Evolutionary conservation across 2,797 vertebrate species (phyloP), one percentile per base, ranked within the genome.

Genomic region (Epinephelus malabaricus): DNA sequence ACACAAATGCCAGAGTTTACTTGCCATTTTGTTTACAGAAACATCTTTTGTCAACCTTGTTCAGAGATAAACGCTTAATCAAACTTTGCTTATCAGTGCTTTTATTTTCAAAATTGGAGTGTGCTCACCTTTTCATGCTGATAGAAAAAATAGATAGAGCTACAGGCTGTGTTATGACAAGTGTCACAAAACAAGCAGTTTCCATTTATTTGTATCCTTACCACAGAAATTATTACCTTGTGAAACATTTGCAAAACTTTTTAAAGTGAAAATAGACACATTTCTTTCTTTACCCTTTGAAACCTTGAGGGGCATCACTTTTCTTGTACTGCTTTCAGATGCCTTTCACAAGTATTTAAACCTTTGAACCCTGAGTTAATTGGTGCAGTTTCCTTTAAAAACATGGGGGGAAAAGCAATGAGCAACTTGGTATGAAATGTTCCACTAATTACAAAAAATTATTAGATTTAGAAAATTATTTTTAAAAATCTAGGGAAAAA

Each of bases 1-100:
- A 71, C 65, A 82, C 68, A 50, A 46, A 50, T 8, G 54, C 47
- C n/a, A 53, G 15, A 40, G 62, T 66, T 54, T 64, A 21, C n/a
- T 47, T 45, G 49, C n/a, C 5, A 17, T 58, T 25, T 50, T 11
- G 6, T 21, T 40, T n/a, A 18, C 58, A 53, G 65, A 61, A 21
- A 55, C 38, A 19, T 50, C 25, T 25, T 69, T 56, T 14, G 40
- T 4, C 4, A 56, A 6, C n/a, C 18, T 60, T 66, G 5, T 66
- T 50, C 14, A 8, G 54, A 43, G 8, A 27, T 59, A 2, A 14
- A 13, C 15, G n/a, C 43, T 34, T n/a, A 7, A 13, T 66, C 27
- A 74, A 50, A 66, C 47, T 43, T 23, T 9, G 6, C 30, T 49
- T 43, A 23, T 49, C 19, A 38, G 9, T 65, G 27, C 34, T 66